These are phyloP conservation scores for Abrostola triplasia DNA, from an alignment of 2,888 invertebrate species.

Conservation along the genomic window DNA sequence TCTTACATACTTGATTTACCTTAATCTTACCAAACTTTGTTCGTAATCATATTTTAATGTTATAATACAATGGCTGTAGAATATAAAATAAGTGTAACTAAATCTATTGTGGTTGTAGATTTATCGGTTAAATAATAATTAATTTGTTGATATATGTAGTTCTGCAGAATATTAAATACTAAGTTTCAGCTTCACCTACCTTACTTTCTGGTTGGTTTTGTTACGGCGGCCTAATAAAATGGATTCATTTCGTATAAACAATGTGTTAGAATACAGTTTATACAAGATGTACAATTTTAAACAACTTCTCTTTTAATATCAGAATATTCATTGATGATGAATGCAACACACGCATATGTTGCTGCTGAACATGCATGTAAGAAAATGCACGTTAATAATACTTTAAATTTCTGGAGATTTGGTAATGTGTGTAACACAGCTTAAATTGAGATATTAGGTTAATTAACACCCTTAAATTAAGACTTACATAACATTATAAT, in stretches of 20 bases:
- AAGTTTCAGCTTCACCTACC: slow-evolving; percentile 21
- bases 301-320: background rate
- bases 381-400: slow-evolving; percentile 35
- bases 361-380: background rate
- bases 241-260: background rate
- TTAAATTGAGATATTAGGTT: slow-evolving; percentile 13
- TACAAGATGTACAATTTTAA: slow-evolving; percentile 10
- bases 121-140: slow-evolving; percentile 32
- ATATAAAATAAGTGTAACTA: slow-evolving; percentile 40
- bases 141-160: slow-evolving; percentile 49
- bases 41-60: slow-evolving; percentile 67
- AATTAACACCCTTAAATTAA: slow-evolving; percentile 43
- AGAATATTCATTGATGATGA: too few species aligned
- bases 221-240: slow-evolving; percentile 14
- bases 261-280: background rate
- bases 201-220: slow-evolving; percentile 17
- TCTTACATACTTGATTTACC: slow-evolving; percentile 63
- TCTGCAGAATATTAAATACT: slow-evolving; percentile 38
- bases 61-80: slow-evolving; percentile 66
- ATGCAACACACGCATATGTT: slow-evolving; percentile 2
- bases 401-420: slow-evolving; percentile 18
- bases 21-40: slow-evolving; percentile 75
- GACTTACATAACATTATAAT: slow-evolving; percentile 35
- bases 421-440: slow-evolving; percentile 24
- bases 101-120: slow-evolving; percentile 36